Conservation (phyloP, 2,888 invertebrate genomes). For the Lampropteryx suffumata region DNA sequence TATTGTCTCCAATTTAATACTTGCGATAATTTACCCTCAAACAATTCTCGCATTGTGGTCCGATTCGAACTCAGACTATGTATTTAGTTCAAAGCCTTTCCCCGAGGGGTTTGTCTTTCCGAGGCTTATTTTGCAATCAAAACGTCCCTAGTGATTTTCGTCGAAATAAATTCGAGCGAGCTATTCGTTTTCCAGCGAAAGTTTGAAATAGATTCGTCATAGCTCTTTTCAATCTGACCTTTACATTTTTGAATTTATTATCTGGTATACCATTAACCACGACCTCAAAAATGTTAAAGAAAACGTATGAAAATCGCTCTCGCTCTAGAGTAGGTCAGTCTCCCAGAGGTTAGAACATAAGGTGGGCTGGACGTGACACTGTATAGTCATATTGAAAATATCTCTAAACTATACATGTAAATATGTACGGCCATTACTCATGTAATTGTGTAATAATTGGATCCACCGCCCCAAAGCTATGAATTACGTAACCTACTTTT, state of each 20-base stretch:
- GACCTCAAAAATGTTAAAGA: too few relatives aligned
- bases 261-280: neutral
- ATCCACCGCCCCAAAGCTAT: neutral
- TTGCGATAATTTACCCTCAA: conserved; percentile 6
- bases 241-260: conserved; percentile 6
- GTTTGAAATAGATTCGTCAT: conserved; percentile 27
- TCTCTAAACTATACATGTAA: too few relatives aligned
- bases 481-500: conserved; percentile 26
- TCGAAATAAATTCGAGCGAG: conserved; percentile 28
- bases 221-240: conserved; percentile 29
- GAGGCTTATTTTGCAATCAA: conserved; percentile 55
- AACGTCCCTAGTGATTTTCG: conserved; percentile 40
- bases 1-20: conserved; percentile 17
- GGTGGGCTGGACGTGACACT: too few relatives aligned
- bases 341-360: too few relatives aligned
- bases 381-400: too few relatives aligned
- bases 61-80: conserved; percentile 41
- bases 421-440: too few relatives aligned
- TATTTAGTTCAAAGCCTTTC: conserved; percentile 46
- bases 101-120: conserved; percentile 46
- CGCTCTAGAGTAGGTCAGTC: too few relatives aligned
- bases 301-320: too few relatives aligned
- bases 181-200: conserved; percentile 23
- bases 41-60: conserved; percentile 25
- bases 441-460: neutral